Evolutionary conservation across 2,888 invertebrate genomes (phyloP).

Genomic region (Drosophila mayaguana): DNA sequence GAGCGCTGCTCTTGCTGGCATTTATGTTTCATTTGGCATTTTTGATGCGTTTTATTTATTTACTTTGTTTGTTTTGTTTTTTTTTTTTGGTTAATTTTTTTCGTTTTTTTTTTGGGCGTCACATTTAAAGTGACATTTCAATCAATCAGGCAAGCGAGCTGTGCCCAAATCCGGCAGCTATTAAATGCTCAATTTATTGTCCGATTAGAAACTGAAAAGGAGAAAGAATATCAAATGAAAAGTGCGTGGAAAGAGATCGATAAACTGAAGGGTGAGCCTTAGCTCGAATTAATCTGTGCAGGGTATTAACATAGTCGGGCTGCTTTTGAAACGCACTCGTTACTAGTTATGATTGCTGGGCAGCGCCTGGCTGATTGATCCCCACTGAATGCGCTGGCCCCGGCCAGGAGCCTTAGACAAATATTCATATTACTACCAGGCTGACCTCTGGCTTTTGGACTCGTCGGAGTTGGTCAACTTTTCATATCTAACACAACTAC

Average conservation of each 20-base stretch:
- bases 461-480: slow-evolving; percentile 49
- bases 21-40: slow-evolving; percentile 78
- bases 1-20: slow-evolving; percentile 54
- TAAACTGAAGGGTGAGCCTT: background rate
- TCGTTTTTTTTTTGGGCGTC: slow-evolving; percentile 37
- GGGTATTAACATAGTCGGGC: background rate
- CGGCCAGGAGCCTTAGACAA: slow-evolving; percentile 31
- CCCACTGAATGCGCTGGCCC: slow-evolving; percentile 36
- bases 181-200: slow-evolving; percentile 55
- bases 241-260: background rate
- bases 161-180: slow-evolving; percentile 13
- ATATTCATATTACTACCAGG: slow-evolving; percentile 41
- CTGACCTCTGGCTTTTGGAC: slow-evolving; percentile 43
- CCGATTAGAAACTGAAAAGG: slow-evolving; percentile 41
- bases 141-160: slow-evolving; percentile 75
- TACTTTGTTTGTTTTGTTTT: slow-evolving; percentile 3
- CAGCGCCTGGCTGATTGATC: slow-evolving; percentile 41
- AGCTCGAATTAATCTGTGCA: background rate
- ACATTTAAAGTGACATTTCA: slow-evolving; percentile 82
- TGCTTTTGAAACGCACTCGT: background rate
- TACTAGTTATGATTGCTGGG: slow-evolving; percentile 34
- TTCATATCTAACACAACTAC: slow-evolving; percentile 69
- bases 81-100: slow-evolving; percentile 48
- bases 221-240: background rate
- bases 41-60: slow-evolving; percentile 64